Conservation (phyloP, 2,113 vertebrate species). For the Trematomus loennbergii region DNA sequence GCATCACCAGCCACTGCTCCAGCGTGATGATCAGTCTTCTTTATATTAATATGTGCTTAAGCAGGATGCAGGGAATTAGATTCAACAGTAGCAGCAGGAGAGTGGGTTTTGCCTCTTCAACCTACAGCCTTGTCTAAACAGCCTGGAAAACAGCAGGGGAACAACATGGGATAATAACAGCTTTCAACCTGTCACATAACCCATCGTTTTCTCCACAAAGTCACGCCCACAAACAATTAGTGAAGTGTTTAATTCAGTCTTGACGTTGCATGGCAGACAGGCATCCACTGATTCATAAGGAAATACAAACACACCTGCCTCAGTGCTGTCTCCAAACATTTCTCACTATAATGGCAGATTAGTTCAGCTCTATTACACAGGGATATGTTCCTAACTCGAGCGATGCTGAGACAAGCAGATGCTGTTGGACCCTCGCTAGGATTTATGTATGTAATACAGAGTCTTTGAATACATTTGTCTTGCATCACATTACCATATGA, state of each 20-base stretch:
- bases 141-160: constrained; percentile 29
- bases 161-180: constrained; percentile 39
- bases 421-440: neutral
- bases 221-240: constrained; percentile 30
- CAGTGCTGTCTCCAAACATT: neutral
- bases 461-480: constrained; percentile 21
- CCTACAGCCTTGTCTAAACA: constrained; percentile 21
- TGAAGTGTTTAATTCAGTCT: constrained; percentile 28
- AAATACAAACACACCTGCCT: constrained; percentile 33
- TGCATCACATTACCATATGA: constrained; percentile 5
- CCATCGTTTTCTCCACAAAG: constrained; percentile 20
- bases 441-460: constrained; percentile 2
- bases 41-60: constrained; percentile 53
- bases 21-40: constrained; percentile 29
- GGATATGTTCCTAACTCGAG: neutral
- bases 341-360: constrained; percentile 12
- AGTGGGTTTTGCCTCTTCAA: constrained; percentile 33
- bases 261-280: constrained; percentile 20
- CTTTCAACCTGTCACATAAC: constrained; percentile 41
- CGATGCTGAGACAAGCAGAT: constrained; percentile 33
- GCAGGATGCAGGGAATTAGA: constrained; percentile 23
- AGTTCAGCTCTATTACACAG: constrained; percentile 19
- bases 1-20: constrained; percentile 17
- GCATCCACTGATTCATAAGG: constrained; percentile 17
- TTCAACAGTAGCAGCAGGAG: constrained; percentile 29